phyloP scores from a whole-genome alignment of 2,113 vertebrate genomes.

The Phalacrocorax brasilianus region DNA sequence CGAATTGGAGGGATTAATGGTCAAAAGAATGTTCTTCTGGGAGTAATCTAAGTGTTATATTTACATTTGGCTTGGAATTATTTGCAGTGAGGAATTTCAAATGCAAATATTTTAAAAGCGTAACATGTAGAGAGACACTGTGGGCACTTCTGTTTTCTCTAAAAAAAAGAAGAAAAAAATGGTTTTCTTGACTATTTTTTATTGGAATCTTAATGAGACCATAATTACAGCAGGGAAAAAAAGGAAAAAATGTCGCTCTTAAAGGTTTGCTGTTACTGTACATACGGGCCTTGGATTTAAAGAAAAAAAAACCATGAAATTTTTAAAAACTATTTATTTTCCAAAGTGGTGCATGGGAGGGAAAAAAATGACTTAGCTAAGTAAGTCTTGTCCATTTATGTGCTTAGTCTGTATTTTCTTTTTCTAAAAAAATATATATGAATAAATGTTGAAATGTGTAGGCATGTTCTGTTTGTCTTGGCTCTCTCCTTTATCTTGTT shows the following conservation, averaged over 20 bases:
- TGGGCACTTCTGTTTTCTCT: conserved; percentile 77
- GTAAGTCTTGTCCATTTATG: conserved; percentile 36
- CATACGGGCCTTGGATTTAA: neutral
- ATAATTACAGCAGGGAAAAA: conserved; percentile 70
- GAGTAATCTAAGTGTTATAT: conserved; percentile 83
- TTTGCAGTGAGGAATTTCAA: conserved; percentile 82
- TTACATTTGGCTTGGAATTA: conserved; percentile 82
- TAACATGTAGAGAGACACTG: conserved; percentile 75
- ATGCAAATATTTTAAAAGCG: conserved; percentile 82
- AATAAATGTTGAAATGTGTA: neutral
- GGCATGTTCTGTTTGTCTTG: neutral
- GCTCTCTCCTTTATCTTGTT: conserved; percentile 37
- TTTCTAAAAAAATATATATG: conserved; percentile 30
- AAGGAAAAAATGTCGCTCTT: conserved; percentile 49
- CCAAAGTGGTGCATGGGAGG: conserved; percentile 38
- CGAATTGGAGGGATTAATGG: conserved; percentile 76
- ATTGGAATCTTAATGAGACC: conserved; percentile 79
- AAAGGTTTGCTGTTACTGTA: conserved; percentile 58
- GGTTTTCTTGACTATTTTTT: conserved; percentile 71
- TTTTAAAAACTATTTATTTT: conserved; percentile 59
- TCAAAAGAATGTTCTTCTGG: conserved; percentile 77
- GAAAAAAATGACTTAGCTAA: conserved; percentile 59
- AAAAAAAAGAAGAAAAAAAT: neutral
- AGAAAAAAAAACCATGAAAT: neutral
- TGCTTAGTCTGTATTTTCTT: conserved; percentile 52